A percentile compares a stretch with the other conserved stretches of the same genome.
phyloP scores from a whole-genome alignment of 35 echinoderm and acorn worm species.

The Holothuria glaberrima region DNA sequence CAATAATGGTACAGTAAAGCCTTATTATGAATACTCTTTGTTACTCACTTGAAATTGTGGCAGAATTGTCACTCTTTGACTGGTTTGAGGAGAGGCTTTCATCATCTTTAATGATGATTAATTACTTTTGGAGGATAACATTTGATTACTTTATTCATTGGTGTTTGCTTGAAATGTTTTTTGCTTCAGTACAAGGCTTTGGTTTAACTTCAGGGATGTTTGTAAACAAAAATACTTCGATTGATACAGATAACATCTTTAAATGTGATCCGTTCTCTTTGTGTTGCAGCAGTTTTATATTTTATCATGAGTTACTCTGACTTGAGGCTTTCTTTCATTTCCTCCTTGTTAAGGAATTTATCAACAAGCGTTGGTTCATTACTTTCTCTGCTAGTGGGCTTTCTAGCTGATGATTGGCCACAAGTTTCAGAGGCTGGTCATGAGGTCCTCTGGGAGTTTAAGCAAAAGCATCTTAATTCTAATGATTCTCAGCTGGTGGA shows the following conservation, averaged over 20 bases:
- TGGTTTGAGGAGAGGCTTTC: too few relatives aligned
- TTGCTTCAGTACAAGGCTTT: background rate
- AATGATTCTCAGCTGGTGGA: conserved; percentile 68
- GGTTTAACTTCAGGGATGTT: background rate
- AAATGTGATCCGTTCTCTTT: background rate
- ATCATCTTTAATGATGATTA: too few relatives aligned
- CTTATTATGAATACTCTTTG: too few relatives aligned
- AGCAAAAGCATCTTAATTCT: conserved; percentile 43
- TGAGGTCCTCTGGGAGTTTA: conserved; percentile 48
- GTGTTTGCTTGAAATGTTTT: too few relatives aligned
- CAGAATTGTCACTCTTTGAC: too few relatives aligned
- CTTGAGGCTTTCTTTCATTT: background rate
- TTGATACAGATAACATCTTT: background rate
- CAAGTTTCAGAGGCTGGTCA: conserved; percentile 57
- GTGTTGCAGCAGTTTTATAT: background rate
- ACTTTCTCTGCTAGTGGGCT: conserved; percentile 70
- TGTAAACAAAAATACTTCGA: background rate
- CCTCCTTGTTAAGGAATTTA: conserved; percentile 50
- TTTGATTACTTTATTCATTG: too few relatives aligned
- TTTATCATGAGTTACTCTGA: background rate
- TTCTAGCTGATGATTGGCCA: conserved; percentile 72
- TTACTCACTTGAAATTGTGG: too few relatives aligned
- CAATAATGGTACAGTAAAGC: too few relatives aligned
- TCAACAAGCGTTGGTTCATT: conserved; percentile 57
- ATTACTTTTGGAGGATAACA: too few relatives aligned